Conservation (phyloP, 2,888 invertebrate species). For the Oscheius myriophilus region DNA sequence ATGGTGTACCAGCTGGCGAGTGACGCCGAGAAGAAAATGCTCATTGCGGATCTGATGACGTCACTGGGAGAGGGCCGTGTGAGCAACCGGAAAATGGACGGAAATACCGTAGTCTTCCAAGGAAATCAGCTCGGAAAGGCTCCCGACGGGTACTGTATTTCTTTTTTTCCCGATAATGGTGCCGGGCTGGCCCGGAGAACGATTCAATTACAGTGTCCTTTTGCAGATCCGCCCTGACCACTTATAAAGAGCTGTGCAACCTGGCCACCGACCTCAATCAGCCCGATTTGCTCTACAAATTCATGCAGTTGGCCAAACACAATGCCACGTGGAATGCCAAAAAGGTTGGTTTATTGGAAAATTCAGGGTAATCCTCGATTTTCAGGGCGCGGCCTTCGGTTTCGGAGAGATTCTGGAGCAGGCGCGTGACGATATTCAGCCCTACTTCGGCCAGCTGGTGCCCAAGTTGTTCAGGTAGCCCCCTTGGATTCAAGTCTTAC, state of each 20-base stretch:
- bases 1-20: constrained; percentile 86
- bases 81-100: constrained; percentile 74
- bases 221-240: constrained; percentile 74
- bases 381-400: constrained; percentile 87
- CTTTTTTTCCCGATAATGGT: background rate
- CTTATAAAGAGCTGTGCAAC: constrained; percentile 92
- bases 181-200: too few species aligned
- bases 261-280: constrained; percentile 92
- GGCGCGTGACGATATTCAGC: constrained; percentile 84
- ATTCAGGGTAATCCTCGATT: background rate
- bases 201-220: too few species aligned
- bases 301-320: constrained; percentile 93
- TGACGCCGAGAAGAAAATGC: constrained; percentile 77
- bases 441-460: constrained; percentile 84
- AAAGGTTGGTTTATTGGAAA: constrained; percentile 79
- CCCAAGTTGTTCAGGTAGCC: constrained; percentile 79
- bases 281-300: constrained; percentile 92
- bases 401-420: constrained; percentile 86
- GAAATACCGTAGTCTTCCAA: constrained; percentile 86
- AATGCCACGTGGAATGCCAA: constrained; percentile 94
- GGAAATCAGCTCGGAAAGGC: constrained; percentile 86
- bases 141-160: constrained; percentile 81
- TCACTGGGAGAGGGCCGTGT: constrained; percentile 78
- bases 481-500: background rate
- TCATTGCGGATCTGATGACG: constrained; percentile 83